Percentiles rank a stretch among this genome's conserved stretches.
Conservation (phyloP, 2,113 vertebrate genomes). For the Paratilapia polleni region DNA sequence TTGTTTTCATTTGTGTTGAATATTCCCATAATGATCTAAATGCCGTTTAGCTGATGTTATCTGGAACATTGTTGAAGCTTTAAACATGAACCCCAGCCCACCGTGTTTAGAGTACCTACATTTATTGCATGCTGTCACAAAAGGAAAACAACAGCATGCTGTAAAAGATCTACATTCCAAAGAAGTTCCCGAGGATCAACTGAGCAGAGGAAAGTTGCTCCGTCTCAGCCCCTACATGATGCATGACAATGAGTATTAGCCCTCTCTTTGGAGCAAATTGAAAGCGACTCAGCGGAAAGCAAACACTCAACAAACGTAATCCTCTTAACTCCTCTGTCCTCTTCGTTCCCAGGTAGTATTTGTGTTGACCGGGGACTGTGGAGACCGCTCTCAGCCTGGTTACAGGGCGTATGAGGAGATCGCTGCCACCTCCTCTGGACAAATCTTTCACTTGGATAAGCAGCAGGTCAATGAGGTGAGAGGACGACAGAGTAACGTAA, state of each 20-base stretch:
- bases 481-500: neutral
- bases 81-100: neutral
- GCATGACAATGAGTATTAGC: constrained; percentile 49
- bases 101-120: constrained; percentile 8
- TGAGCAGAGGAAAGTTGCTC: constrained; percentile 11
- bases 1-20: neutral
- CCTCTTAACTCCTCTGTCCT: constrained; percentile 34
- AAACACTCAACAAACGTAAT: constrained; percentile 41
- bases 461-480: constrained; percentile 95
- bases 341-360: constrained; percentile 86
- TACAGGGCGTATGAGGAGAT: constrained; percentile 93
- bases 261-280: constrained; percentile 21
- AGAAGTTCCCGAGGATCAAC: constrained; percentile 14
- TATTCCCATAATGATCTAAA: neutral
- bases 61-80: neutral
- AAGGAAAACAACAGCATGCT: constrained; percentile 20
- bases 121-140: constrained; percentile 30
- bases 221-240: neutral
- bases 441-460: constrained; percentile 96
- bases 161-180: constrained; percentile 45
- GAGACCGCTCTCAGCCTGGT: constrained; percentile 91
- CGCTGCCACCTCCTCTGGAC: constrained; percentile 90
- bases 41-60: neutral
- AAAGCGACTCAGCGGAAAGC: constrained; percentile 24
- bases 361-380: constrained; percentile 94